Percentiles rank a stretch among this genome's conserved stretches.
Conservation (phyloP, 1,140 invertebrate genomes). For the Nomia melanderi region DNA sequence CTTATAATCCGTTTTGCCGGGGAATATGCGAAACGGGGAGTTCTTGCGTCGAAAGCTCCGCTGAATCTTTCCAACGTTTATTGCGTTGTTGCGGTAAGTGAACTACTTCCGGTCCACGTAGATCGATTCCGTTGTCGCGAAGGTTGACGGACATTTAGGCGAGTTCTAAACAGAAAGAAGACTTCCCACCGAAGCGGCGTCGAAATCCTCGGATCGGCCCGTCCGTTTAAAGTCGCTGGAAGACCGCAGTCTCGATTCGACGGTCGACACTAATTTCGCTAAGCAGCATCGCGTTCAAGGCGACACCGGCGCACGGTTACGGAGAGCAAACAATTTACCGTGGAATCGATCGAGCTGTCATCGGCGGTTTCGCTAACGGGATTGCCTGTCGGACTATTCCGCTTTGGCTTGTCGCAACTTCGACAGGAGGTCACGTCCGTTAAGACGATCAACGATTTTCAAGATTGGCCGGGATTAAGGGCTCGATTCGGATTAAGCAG, state of each 20-base stretch:
- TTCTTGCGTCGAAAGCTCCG: too few relatives aligned
- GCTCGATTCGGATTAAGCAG: slow-evolving; percentile 1
- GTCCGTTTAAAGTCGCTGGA: too few relatives aligned
- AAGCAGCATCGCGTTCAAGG: slow-evolving; percentile 8
- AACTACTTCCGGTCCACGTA: too few relatives aligned
- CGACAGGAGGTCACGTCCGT: neutral
- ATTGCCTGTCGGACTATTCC: slow-evolving; percentile 21
- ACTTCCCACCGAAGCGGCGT: too few relatives aligned
- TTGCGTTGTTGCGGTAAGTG: too few relatives aligned
- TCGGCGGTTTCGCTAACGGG: slow-evolving; percentile 29
- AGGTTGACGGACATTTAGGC: too few relatives aligned
- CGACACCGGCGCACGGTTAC: slow-evolving; percentile 15
- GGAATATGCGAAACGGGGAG: too few relatives aligned
- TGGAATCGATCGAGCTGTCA: slow-evolving; percentile 45
- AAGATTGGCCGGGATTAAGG: slow-evolving; percentile 5
- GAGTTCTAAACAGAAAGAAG: too few relatives aligned
- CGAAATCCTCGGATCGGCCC: too few relatives aligned
- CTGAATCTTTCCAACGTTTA: too few relatives aligned
- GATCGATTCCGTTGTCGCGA: too few relatives aligned
- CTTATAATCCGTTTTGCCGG: neutral
- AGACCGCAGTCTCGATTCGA: slow-evolving; percentile 11
- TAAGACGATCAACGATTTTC: slow-evolving; percentile 5
- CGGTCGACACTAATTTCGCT: slow-evolving; percentile 32
- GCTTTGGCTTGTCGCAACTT: slow-evolving; percentile 11
- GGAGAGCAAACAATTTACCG: slow-evolving; percentile 45